A percentile compares a stretch with the other conserved stretches of the same genome.
These are phyloP conservation scores for Brachionus angularis DNA, from an alignment of 1,140 invertebrate species.

Conservation along the genomic window DNA sequence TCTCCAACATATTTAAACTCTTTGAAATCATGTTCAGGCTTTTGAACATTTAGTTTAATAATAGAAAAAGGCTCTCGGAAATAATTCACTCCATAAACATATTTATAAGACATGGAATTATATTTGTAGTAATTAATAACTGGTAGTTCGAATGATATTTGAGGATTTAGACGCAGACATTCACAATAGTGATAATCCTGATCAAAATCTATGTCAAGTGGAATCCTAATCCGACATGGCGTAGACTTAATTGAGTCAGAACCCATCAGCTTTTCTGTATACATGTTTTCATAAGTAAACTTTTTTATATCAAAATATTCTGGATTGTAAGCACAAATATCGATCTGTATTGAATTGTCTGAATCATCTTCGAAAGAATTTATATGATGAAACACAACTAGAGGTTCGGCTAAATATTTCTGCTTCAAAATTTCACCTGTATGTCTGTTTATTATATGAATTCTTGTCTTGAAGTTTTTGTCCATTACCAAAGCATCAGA, in stretches of 20 bases:
- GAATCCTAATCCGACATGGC: background rate
- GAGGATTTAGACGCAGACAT: background rate
- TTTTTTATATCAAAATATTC: constrained; percentile 30
- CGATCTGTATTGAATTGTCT: background rate
- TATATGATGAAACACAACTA: constrained; percentile 82
- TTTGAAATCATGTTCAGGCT: background rate
- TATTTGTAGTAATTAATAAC: constrained; percentile 22
- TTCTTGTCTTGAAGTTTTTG: constrained; percentile 51
- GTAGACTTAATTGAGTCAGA: background rate
- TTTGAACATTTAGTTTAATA: constrained; percentile 31
- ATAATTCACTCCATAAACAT: constrained; percentile 34
- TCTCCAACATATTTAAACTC: background rate
- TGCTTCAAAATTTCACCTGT: constrained; percentile 62
- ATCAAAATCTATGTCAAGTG: background rate
- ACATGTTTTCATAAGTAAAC: constrained; percentile 42
- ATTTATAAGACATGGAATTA: background rate
- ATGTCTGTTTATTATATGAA: constrained; percentile 57
- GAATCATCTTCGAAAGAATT: constrained; percentile 69
- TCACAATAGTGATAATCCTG: background rate
- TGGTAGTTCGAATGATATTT: constrained; percentile 4
- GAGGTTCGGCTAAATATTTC: constrained; percentile 64
- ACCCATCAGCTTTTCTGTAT: background rate
- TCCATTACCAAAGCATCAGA: background rate
- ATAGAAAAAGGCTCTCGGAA: constrained; percentile 24
- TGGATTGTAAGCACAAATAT: constrained; percentile 39